Percentiles rank a stretch among this genome's conserved stretches.
Evolutionary conservation across 92 coral and sea anemone genomes (phyloP).

Genomic region (Ricordea florida): DNA sequence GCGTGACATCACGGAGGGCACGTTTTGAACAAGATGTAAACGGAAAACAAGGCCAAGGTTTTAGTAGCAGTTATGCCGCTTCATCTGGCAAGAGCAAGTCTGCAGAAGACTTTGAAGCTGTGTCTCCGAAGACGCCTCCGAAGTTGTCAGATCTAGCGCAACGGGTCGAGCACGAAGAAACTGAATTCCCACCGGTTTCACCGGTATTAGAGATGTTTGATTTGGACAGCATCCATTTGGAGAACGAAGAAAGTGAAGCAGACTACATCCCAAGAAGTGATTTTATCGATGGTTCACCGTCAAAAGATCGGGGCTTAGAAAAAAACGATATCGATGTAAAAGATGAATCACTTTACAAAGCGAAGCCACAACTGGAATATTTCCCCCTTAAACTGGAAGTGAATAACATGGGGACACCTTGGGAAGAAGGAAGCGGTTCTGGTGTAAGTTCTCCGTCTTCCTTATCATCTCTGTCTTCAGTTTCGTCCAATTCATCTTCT

Average conservation of each 20-base stretch:
- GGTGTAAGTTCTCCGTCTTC: conserved; percentile 82
- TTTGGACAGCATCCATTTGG: background rate
- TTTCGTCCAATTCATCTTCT: conserved; percentile 63
- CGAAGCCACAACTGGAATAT: no score
- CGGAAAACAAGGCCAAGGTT: background rate
- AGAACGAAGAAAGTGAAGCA: background rate
- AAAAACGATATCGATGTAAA: no score
- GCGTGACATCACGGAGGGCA: conserved; percentile 19
- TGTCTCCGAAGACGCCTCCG: background rate
- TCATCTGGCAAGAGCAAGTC: background rate
- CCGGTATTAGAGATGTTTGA: background rate
- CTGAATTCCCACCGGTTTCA: background rate
- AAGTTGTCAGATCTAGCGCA: background rate
- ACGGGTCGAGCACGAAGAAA: conserved; percentile 15
- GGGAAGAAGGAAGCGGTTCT: conserved; percentile 25
- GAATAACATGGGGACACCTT: no score
- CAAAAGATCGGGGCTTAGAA: no score
- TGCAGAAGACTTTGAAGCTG: background rate
- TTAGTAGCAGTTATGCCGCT: background rate
- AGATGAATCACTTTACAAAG: no score
- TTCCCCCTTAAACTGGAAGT: no score
- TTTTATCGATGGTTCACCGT: background rate
- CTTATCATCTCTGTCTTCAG: conserved; percentile 70
- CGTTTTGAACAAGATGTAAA: background rate
- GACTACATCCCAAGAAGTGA: no score